Percentiles rank a stretch among this genome's conserved stretches.
Evolutionary conservation across 2,797 vertebrate species (phyloP).

Genomic region (Leucoraja ocellata): DNA sequence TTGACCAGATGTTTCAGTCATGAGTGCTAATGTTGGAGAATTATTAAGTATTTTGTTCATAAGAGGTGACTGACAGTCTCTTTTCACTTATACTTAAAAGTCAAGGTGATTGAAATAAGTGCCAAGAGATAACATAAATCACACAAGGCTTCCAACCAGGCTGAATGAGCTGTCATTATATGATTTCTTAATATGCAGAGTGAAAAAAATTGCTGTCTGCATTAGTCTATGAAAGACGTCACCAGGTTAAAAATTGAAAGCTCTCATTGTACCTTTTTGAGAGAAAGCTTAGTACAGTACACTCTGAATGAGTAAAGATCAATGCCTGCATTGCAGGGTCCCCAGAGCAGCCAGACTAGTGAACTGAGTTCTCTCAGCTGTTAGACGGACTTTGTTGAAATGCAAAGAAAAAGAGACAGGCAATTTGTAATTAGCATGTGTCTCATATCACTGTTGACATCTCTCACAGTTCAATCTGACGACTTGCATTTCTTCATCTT

Average conservation of each 20-base stretch:
- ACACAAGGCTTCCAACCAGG: background rate
- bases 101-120: conserved; percentile 37
- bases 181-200: conserved; percentile 36
- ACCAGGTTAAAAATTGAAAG: conserved; percentile 38
- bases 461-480: background rate
- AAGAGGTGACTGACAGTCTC: conserved; percentile 28
- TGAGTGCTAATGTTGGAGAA: background rate
- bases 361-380: conserved; percentile 14
- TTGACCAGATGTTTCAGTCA: background rate
- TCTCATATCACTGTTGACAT: conserved; percentile 36
- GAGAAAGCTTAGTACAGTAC: conserved; percentile 24
- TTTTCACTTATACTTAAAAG: conserved; percentile 29
- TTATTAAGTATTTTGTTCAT: background rate
- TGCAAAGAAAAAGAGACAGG: conserved; percentile 27
- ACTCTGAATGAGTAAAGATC: conserved; percentile 31
- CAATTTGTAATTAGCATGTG: conserved; percentile 36
- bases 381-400: conserved; percentile 14
- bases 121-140: conserved; percentile 14
- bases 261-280: conserved; percentile 25
- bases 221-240: conserved; percentile 11
- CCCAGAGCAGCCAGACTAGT: background rate
- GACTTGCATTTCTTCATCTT: conserved; percentile 44
- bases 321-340: conserved; percentile 32
- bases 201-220: conserved; percentile 21
- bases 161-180: conserved; percentile 34